Percentiles rank a stretch among this genome's conserved stretches.
Conservation (phyloP, 2,113 vertebrate genomes). For the Corythaixoides concolor region DNA sequence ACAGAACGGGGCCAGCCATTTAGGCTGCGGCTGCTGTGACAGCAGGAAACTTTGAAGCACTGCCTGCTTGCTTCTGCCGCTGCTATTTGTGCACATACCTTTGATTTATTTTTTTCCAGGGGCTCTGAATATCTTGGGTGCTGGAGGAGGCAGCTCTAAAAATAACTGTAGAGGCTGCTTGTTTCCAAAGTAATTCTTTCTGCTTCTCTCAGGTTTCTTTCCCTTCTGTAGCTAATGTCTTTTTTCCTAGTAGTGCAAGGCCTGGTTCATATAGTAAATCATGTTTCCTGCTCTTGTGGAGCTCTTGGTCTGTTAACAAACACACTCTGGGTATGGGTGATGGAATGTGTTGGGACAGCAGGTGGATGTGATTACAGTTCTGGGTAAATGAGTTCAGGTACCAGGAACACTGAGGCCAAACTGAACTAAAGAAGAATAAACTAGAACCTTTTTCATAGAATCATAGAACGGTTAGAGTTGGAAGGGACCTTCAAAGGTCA, state of each 20-base stretch:
- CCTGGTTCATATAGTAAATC: not conserved
- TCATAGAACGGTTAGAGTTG: too few relatives aligned
- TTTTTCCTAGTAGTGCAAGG: not conserved
- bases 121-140: not conserved
- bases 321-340: not conserved
- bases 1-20: conserved; percentile 1
- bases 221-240: not conserved
- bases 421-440: not conserved
- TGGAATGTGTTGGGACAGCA: not conserved
- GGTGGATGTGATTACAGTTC: not conserved
- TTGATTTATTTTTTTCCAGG: not conserved
- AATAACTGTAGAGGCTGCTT: conserved; percentile 2
- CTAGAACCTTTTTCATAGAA: not conserved
- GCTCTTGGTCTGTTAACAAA: not conserved
- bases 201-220: not conserved
- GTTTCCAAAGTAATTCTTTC: not conserved
- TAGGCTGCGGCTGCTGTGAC: not conserved
- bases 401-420: not conserved
- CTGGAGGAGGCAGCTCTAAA: conserved; percentile 25
- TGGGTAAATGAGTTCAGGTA: rapidly evolving
- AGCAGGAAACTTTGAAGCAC: not conserved
- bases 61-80: not conserved
- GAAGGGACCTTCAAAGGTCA: too few relatives aligned
- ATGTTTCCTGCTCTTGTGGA: not conserved
- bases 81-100: not conserved